Conservation (phyloP, 37 sponge, comb jelly and placozoan species). For the Amphimedon queenslandica region DNA sequence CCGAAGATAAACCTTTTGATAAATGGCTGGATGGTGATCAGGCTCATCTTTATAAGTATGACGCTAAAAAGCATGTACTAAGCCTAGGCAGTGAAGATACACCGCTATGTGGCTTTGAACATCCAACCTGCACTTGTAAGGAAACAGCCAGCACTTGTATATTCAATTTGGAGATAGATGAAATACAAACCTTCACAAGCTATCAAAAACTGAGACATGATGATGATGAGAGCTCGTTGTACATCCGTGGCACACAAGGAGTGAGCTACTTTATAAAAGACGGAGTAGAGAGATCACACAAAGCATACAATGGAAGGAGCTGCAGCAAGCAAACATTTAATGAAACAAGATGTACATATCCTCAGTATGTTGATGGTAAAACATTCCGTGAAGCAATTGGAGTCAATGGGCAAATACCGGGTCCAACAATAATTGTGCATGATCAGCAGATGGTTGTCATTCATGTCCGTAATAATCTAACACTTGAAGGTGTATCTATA, state of each 20-base stretch:
- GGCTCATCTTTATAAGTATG: neutral
- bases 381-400: constrained; percentile 36
- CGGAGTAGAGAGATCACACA: neutral
- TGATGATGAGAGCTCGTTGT: neutral
- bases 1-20: constrained; percentile 1
- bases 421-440: constrained; percentile 67
- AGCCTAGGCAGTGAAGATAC: neutral
- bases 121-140: constrained; percentile 16
- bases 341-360: constrained; percentile 22
- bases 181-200: neutral
- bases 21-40: constrained; percentile 25
- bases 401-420: constrained; percentile 68
- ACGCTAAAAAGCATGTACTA: neutral
- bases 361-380: constrained; percentile 59
- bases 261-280: neutral
- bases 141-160: neutral
- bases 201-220: neutral
- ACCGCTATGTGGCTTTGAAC: constrained; percentile 4
- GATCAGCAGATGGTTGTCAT: constrained; percentile 42
- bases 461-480: constrained; percentile 49
- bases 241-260: neutral
- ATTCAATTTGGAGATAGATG: neutral
- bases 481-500: constrained; percentile 33
- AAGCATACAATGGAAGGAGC: neutral
- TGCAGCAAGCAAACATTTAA: neutral